Evolutionary conservation across 2,797 vertebrate species (phyloP).

Genomic region (Forpus xanthops): DNA sequence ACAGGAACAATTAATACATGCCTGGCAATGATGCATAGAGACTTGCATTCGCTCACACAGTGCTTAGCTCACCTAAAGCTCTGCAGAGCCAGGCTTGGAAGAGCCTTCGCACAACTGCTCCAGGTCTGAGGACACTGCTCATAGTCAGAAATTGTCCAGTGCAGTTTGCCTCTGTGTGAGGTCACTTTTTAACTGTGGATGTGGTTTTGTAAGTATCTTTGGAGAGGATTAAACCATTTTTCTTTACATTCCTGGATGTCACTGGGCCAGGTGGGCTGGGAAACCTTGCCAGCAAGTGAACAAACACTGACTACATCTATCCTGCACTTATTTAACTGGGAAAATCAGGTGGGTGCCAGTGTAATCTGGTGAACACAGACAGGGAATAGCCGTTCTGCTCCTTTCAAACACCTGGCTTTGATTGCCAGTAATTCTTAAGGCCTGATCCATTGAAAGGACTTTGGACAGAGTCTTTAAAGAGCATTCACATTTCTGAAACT

Average conservation of each 20-base stretch:
- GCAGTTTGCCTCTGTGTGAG: constrained; percentile 21
- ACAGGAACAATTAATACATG: not conserved
- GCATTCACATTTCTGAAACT: constrained; percentile 48
- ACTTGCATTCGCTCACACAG: not conserved
- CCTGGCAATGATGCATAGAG: not conserved
- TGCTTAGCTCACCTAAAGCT: not conserved
- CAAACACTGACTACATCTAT: constrained; percentile 23
- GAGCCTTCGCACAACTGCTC: not conserved
- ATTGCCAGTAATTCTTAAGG: constrained; percentile 15
- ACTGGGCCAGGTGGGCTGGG: constrained; percentile 34
- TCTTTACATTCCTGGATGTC: constrained; percentile 32
- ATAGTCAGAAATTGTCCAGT: not conserved
- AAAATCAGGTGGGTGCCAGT: constrained; percentile 13
- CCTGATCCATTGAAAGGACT: constrained; percentile 7
- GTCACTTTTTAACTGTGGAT: constrained; percentile 26
- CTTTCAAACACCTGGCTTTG: constrained; percentile 28
- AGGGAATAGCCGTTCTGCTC: not conserved
- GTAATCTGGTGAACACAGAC: constrained; percentile 6
- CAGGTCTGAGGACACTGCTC: not conserved
- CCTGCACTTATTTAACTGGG: constrained; percentile 4
- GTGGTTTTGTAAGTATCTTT: constrained; percentile 4
- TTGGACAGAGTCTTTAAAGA: constrained; percentile 21
- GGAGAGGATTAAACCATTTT: constrained; percentile 23
- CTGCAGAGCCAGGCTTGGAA: not conserved
- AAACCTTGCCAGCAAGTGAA: constrained; percentile 26